Evolutionary conservation across 2,888 invertebrate species (phyloP).

Genomic region (Mimas tiliae): DNA sequence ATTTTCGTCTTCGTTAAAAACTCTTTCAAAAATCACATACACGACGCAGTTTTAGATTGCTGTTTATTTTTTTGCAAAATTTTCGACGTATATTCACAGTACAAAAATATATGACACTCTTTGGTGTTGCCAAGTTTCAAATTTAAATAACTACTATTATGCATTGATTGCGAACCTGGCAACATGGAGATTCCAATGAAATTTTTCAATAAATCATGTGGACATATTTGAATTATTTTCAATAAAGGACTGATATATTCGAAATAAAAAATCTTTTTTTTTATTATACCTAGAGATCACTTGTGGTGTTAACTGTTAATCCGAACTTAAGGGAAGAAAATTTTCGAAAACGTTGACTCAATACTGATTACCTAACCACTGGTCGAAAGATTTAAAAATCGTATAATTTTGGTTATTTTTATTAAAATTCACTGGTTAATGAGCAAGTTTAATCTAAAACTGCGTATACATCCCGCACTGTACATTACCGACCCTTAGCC

Average conservation of each 20-base stretch:
- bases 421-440: slow-evolving; percentile 38
- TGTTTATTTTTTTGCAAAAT: not conserved
- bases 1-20: slow-evolving; percentile 66
- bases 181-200: slow-evolving; percentile 19
- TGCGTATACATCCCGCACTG: slow-evolving; percentile 57
- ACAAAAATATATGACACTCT: slow-evolving; percentile 26
- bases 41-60: slow-evolving; percentile 68
- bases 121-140: slow-evolving; percentile 12
- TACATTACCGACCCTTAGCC: slow-evolving; percentile 58
- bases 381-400: slow-evolving; percentile 3
- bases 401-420: slow-evolving; percentile 4
- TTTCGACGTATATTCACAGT: slow-evolving; percentile 1
- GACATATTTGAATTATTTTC: not conserved
- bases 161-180: slow-evolving; percentile 6
- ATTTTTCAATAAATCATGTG: not conserved
- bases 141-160: slow-evolving; percentile 21
- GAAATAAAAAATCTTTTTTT: not conserved
- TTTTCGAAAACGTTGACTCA: too few species aligned
- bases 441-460: slow-evolving; percentile 61
- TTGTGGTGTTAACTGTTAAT: not conserved
- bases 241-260: not conserved
- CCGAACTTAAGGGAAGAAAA: too few species aligned
- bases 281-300: not conserved
- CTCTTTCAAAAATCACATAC: slow-evolving; percentile 72
- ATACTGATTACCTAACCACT: not conserved